Percentiles rank a stretch among this genome's conserved stretches.
These are phyloP conservation scores for Labrus mixtus DNA, from an alignment of 2,113 vertebrate species.

Conservation along the genomic window DNA sequence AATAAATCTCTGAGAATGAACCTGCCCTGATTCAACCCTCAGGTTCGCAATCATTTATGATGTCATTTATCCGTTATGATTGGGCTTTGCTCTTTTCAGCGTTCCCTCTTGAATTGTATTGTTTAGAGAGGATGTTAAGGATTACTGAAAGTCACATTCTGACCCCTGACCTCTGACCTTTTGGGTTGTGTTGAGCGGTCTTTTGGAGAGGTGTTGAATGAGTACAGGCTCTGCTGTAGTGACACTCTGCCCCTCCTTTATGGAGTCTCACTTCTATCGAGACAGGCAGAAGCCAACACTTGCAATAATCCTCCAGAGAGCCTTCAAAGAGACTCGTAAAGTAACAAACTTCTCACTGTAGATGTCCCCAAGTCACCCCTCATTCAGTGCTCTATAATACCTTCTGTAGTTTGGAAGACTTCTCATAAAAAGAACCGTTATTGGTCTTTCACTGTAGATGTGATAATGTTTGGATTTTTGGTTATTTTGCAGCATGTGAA, in stretches of 20 bases:
- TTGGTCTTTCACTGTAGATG: slow-evolving; percentile 23
- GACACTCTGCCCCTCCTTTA: slow-evolving; percentile 28
- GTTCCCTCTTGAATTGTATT: slow-evolving; percentile 54
- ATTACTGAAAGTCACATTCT: slow-evolving; percentile 64
- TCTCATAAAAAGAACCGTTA: neutral
- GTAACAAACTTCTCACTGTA: slow-evolving; percentile 1
- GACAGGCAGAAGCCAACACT: slow-evolving; percentile 22
- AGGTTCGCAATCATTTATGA: slow-evolving; percentile 40
- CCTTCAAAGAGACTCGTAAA: slow-evolving; percentile 21
- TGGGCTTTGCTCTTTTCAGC: slow-evolving; percentile 14
- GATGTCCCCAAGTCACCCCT: slow-evolving; percentile 2
- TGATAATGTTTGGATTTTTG: neutral
- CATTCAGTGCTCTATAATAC: neutral
- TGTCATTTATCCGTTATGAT: slow-evolving; percentile 18
- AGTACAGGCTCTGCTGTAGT: slow-evolving; percentile 26
- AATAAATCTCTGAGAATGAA: slow-evolving; percentile 31
- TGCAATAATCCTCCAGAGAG: slow-evolving; percentile 37
- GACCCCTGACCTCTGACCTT: slow-evolving; percentile 55
- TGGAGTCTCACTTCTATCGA: slow-evolving; percentile 40
- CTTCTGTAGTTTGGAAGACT: slow-evolving; percentile 12
- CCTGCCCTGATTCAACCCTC: slow-evolving; percentile 16
- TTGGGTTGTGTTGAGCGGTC: slow-evolving; percentile 23
- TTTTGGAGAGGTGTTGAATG: slow-evolving; percentile 37
- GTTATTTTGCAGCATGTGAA: no score
- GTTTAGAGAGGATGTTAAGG: slow-evolving; percentile 44